Percentiles rank a stretch among this genome's conserved stretches.
Conservation (phyloP, 2,888 invertebrate genomes). For the Malachius bipustulatus region DNA sequence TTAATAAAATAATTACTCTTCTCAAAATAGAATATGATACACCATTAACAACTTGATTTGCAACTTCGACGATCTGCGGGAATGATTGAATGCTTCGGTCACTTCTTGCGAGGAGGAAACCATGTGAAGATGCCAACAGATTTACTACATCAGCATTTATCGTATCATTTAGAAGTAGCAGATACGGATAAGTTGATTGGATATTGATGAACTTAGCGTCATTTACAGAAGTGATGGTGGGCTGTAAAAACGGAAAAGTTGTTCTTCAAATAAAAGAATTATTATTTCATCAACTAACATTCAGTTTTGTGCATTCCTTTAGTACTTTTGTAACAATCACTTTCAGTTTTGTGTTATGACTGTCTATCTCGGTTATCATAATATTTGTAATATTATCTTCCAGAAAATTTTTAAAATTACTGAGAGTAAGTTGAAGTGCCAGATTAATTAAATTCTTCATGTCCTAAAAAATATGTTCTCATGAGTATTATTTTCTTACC, state of each 20-base stretch:
- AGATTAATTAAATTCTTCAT: slow-evolving; percentile 26
- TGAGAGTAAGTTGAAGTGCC: slow-evolving; percentile 28
- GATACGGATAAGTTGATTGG: slow-evolving; percentile 28
- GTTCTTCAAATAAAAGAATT: no score
- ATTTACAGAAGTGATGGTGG: slow-evolving; percentile 25
- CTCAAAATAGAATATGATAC: slow-evolving; percentile 28
- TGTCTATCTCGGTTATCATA: slow-evolving; percentile 30
- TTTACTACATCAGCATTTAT: slow-evolving; percentile 27
- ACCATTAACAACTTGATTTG: slow-evolving; percentile 23
- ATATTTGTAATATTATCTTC: slow-evolving; percentile 25
- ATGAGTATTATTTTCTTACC: no score
- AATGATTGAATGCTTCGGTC: slow-evolving; percentile 21
- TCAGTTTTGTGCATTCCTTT: slow-evolving; percentile 25
- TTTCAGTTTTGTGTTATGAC: slow-evolving; percentile 19
- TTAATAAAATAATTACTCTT: no score
- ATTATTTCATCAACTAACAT: slow-evolving; percentile 22
- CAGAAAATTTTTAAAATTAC: slow-evolving; percentile 28
- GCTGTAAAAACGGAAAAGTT: slow-evolving; percentile 24
- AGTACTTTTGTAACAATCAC: slow-evolving; percentile 27
- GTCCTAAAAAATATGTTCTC: slow-evolving; percentile 6
- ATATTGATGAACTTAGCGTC: slow-evolving; percentile 27
- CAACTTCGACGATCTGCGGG: slow-evolving; percentile 24
- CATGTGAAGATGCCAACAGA: slow-evolving; percentile 25
- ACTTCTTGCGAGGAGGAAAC: slow-evolving; percentile 27
- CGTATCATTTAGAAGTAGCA: slow-evolving; percentile 27